Base-by-base conservation (phyloP, 2,113 vertebrate species). In the Micronisus gabar region DNA sequence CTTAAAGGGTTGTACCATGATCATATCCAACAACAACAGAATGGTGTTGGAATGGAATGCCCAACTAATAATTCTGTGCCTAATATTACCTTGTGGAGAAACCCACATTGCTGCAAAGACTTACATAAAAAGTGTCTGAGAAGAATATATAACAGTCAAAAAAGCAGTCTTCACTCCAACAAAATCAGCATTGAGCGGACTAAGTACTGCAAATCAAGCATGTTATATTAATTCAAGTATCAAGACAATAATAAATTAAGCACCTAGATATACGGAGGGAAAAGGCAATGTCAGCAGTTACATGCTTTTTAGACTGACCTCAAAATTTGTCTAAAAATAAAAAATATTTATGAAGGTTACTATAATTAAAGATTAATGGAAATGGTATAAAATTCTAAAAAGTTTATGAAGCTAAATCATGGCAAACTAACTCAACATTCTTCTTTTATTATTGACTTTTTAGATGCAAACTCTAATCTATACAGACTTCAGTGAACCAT, bases 211-310 rank as follows among this genome's bases (percentile, higher is more conserved):
- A 95, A 79, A 62, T 67, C 29, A 41, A 85, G 74, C 79, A 88
- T 50, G 45, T 82, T 97, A 88, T 80, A 79, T 88, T 94, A 88
- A 95, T 89, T 65, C 73, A 40, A 50, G 32, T 17, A 50, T 32
- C 74, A 80, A 62, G 74, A 86, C 59, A 88, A 88, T 72, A 92
- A 93, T 56, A 91, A 92, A 93, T 93, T 38, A 68, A 86, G 73
- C 79, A 82, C 48, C 78, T 48, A 68, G 15, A 61, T 72, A 48
- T 11, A 82, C 0, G 2, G 36, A 78, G 38, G 45, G 16, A 41
- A 80, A 93, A 81, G 40, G 79, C 75, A 73, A 26, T 53, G 79
- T 67, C 71, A 90, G 85, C 75, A 90, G 36, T 62, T 41, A 36
- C 6, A 55, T 41, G 11, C 27, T 56, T 85, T 87, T 85, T 62